Percentiles rank a stretch among this genome's conserved stretches.
These are phyloP conservation scores for Ornithorhynchus anatinus DNA, from an alignment of 2,113 vertebrate species.

Conservation along the genomic window DNA sequence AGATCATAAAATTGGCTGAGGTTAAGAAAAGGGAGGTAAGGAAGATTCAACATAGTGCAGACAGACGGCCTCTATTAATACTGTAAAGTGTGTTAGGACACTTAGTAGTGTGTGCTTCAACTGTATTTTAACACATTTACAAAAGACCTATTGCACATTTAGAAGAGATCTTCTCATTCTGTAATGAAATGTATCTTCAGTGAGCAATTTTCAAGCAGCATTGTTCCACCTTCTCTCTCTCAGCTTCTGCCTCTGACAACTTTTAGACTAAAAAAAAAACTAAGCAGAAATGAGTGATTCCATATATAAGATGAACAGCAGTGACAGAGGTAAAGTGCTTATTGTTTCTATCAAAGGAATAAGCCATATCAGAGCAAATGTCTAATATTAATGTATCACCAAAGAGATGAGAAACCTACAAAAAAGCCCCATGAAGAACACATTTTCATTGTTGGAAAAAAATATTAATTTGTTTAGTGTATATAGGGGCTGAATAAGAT, in stretches of 20 bases:
- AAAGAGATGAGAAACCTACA: not conserved
- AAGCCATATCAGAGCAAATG: constrained; percentile 11
- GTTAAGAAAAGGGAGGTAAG: too few species aligned
- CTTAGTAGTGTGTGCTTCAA: too few species aligned
- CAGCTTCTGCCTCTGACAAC: not conserved
- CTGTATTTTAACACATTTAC: too few species aligned
- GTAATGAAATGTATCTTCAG: too few species aligned
- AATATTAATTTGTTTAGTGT: not conserved
- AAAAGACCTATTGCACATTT: too few species aligned
- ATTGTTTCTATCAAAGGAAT: constrained; percentile 1
- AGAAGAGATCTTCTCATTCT: too few species aligned
- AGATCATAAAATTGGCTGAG: too few species aligned
- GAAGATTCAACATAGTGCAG: too few species aligned
- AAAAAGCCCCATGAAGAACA: not conserved
- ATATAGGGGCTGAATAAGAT: not conserved
- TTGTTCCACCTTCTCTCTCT: too few species aligned
- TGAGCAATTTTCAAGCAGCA: too few species aligned
- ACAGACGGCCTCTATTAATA: too few species aligned
- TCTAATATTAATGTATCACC: not conserved
- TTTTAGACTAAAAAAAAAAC: constrained; percentile 8
- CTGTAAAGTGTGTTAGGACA: too few species aligned
- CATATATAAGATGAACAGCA: not conserved
- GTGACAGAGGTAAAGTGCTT: constrained; percentile 9
- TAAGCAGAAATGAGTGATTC: constrained; percentile 5
- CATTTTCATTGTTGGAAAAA: not conserved